These are phyloP conservation scores for Oxygymnocypris stewartii DNA, from an alignment of 2,113 vertebrate genomes.

Conservation along the genomic window DNA sequence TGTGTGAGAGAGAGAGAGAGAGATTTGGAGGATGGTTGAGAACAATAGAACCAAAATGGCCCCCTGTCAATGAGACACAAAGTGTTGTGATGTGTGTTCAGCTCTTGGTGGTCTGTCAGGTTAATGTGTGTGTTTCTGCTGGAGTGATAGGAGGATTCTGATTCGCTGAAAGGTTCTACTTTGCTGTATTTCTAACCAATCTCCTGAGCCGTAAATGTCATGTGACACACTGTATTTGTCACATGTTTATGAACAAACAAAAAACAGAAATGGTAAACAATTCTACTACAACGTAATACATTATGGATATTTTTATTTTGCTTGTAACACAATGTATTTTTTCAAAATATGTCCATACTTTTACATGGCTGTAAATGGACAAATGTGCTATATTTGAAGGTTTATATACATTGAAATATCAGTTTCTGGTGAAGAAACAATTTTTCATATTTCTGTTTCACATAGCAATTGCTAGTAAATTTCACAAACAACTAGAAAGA, in stretches of 20 bases:
- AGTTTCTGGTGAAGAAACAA: too few relatives aligned
- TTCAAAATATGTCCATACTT: not conserved
- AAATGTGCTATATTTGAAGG: not conserved
- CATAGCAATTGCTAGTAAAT: too few relatives aligned
- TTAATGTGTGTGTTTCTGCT: slow-evolving; percentile 21
- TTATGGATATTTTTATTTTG: not conserved
- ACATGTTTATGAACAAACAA: not conserved
- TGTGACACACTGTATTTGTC: not conserved
- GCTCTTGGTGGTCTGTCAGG: slow-evolving; percentile 20
- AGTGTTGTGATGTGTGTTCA: slow-evolving; percentile 27
- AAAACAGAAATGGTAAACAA: not conserved
- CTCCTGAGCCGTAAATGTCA: not conserved
- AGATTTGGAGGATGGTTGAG: not conserved
- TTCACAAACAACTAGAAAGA: too few relatives aligned
- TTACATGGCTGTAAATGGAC: too few relatives aligned
- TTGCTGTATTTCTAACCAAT: not conserved
- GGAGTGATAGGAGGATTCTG: not conserved
- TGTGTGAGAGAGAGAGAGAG: not conserved
- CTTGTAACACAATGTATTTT: not conserved
- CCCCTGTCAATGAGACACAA: slow-evolving; percentile 19
- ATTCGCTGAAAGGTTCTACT: not conserved
- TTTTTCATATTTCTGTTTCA: too few relatives aligned
- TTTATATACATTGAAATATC: not conserved
- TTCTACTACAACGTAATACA: not conserved
- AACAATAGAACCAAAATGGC: slow-evolving; percentile 31